These are phyloP conservation scores for Drosophila testacea DNA, from an alignment of 2,888 invertebrate species.

Conservation along the genomic window DNA sequence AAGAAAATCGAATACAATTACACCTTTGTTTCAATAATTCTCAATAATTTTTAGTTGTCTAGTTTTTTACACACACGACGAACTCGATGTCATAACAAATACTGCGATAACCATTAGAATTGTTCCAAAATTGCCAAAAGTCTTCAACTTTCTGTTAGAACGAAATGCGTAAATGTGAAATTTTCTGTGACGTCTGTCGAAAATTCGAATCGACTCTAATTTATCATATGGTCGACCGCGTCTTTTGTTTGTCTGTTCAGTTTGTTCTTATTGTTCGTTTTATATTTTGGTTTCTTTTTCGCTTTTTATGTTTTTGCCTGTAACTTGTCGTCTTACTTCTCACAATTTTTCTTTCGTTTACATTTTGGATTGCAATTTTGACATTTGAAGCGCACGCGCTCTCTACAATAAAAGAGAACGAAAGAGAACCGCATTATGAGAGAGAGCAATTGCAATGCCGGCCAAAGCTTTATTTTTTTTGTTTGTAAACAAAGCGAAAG, in stretches of 20 bases:
- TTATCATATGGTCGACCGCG: slow-evolving; percentile 19
- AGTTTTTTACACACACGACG: slow-evolving; percentile 14
- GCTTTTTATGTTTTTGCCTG: slow-evolving; percentile 15
- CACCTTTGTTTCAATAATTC: slow-evolving; percentile 3
- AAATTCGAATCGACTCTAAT: slow-evolving; percentile 27
- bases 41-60: background rate
- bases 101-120: background rate
- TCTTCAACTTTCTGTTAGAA: slow-evolving; percentile 16
- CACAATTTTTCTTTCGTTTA: slow-evolving; percentile 66
- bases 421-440: slow-evolving; percentile 2
- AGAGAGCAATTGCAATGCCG: slow-evolving; percentile 46
- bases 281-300: slow-evolving; percentile 4
- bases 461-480: slow-evolving; percentile 53
- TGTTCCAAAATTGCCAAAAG: slow-evolving; percentile 2
- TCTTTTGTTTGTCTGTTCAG: slow-evolving; percentile 2
- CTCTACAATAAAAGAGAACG: background rate
- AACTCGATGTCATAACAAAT: slow-evolving; percentile 18
- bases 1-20: background rate
- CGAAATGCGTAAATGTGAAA: slow-evolving; percentile 30
- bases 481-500: slow-evolving; percentile 69
- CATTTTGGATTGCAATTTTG: slow-evolving; percentile 72
- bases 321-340: slow-evolving; percentile 30
- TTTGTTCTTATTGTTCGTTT: slow-evolving; percentile 1
- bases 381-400: slow-evolving; percentile 74
- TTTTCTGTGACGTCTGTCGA: slow-evolving; percentile 21